Evolutionary conservation across 2,797 vertebrate species (phyloP).

Genomic region (Falco peregrinus): DNA sequence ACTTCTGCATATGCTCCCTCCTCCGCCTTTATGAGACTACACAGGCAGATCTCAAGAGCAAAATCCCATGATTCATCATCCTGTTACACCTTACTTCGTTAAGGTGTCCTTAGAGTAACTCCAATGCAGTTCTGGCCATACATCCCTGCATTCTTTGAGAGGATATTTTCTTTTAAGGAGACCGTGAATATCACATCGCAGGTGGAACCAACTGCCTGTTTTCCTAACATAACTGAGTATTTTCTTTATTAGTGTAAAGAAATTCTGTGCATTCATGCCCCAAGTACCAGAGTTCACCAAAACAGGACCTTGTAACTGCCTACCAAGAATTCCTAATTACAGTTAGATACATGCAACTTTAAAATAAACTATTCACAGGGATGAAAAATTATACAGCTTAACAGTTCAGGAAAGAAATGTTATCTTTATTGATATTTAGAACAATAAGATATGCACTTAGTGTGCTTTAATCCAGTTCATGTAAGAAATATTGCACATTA

Average conservation of each 20-base stretch:
- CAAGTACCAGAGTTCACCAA: neutral
- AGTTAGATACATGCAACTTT: neutral
- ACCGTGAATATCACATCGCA: neutral
- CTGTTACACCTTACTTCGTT: neutral
- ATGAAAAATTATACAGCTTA: neutral
- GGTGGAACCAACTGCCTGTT: neutral
- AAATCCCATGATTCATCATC: neutral
- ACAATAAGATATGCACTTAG: neutral
- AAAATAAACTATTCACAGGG: neutral
- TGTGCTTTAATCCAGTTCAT: neutral
- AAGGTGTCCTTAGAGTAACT: neutral
- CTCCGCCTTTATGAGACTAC: neutral
- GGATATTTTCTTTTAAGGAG: neutral
- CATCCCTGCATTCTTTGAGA: neutral
- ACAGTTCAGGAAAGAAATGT: neutral
- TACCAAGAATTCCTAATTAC: neutral
- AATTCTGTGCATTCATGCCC: neutral
- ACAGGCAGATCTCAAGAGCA: neutral
- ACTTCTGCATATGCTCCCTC: neutral
- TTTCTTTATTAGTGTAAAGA: neutral
- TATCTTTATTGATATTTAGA: neutral
- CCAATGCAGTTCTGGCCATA: neutral
- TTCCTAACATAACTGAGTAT: neutral
- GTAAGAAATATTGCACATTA: neutral
- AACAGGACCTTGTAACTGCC: neutral